Percentiles rank a stretch among this genome's conserved stretches.
These are phyloP conservation scores for Caenorhabditis doughertyi DNA, from an alignment of 2,888 invertebrate genomes.

Conservation along the genomic window DNA sequence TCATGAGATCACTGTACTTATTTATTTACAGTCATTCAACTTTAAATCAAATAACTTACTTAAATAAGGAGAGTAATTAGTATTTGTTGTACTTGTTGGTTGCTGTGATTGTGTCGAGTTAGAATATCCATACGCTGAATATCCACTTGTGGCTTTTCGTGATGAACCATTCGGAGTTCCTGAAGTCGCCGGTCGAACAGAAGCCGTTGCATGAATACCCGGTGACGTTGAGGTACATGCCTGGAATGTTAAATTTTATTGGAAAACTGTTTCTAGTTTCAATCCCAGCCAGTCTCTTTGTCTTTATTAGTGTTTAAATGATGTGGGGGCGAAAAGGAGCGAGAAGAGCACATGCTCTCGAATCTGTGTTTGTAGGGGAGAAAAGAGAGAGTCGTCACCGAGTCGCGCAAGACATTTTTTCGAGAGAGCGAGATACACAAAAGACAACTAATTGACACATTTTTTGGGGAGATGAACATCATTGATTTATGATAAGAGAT, in stretches of 20 bases:
- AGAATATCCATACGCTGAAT: constrained; percentile 51
- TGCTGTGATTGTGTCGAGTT: constrained; percentile 33
- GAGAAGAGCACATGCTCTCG: constrained; percentile 56
- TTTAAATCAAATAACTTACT: constrained; percentile 39
- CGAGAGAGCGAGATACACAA: constrained; percentile 28
- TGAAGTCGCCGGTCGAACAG: constrained; percentile 29
- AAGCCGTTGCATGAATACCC: constrained; percentile 45
- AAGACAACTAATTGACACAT: constrained; percentile 62
- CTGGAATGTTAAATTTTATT: neutral
- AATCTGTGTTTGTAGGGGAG: constrained; percentile 49
- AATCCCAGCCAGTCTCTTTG: neutral
- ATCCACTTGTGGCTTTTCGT: constrained; percentile 45
- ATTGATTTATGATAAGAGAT: constrained; percentile 24
- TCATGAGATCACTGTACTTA: too few species aligned
- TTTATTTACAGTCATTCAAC: too few species aligned
- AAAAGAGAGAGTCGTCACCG: constrained; percentile 11
- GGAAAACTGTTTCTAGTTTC: neutral
- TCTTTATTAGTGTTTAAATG: constrained; percentile 14
- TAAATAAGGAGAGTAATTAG: constrained; percentile 58
- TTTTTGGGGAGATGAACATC: constrained; percentile 31
- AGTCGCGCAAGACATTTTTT: constrained; percentile 46
- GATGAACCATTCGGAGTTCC: constrained; percentile 47
- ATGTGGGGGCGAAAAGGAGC: constrained; percentile 34
- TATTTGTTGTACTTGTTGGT: constrained; percentile 45
- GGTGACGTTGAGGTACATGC: constrained; percentile 58